Conservation (phyloP, 2,888 invertebrate genomes). For the Spilosoma lubricipeda region DNA sequence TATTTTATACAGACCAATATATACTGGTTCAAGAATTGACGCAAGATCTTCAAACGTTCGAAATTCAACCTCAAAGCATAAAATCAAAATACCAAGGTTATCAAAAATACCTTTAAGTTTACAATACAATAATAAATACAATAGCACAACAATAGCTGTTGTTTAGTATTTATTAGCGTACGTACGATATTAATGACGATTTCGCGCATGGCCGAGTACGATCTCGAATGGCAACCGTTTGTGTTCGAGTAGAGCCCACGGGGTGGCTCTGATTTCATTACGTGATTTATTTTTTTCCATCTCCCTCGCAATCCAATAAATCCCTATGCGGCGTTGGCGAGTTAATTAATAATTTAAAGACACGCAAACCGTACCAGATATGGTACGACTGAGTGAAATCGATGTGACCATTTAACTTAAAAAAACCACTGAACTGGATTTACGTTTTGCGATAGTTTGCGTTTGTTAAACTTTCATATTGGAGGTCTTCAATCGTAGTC, state of each 20-base stretch:
- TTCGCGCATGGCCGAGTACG: slow-evolving; percentile 68
- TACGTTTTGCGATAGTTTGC: slow-evolving; percentile 13
- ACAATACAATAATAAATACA: no score
- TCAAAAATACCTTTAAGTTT: no score
- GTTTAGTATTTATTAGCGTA: slow-evolving; percentile 54
- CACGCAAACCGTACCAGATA: slow-evolving; percentile 50
- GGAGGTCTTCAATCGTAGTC: slow-evolving; percentile 28
- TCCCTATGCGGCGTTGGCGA: slow-evolving; percentile 69
- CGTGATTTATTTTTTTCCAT: slow-evolving; percentile 76
- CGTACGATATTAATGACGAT: slow-evolving; percentile 77
- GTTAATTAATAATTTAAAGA: slow-evolving; percentile 84
- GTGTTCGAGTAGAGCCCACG: slow-evolving; percentile 63
- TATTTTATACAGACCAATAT: no score
- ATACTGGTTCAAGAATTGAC: no score
- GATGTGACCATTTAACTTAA: slow-evolving; percentile 58
- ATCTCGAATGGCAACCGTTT: slow-evolving; percentile 68
- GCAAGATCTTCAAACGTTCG: no score
- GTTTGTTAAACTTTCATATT: slow-evolving; percentile 28
- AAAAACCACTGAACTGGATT: slow-evolving; percentile 24
- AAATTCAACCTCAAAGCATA: no score
- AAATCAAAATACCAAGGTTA: no score
- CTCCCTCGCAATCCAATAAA: slow-evolving; percentile 75
- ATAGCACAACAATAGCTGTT: slow-evolving; percentile 20
- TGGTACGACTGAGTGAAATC: slow-evolving; percentile 49
- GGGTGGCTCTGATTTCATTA: slow-evolving; percentile 78